These are phyloP conservation scores for Eilema griseolum DNA, from an alignment of 2,888 invertebrate genomes.

Conservation along the genomic window DNA sequence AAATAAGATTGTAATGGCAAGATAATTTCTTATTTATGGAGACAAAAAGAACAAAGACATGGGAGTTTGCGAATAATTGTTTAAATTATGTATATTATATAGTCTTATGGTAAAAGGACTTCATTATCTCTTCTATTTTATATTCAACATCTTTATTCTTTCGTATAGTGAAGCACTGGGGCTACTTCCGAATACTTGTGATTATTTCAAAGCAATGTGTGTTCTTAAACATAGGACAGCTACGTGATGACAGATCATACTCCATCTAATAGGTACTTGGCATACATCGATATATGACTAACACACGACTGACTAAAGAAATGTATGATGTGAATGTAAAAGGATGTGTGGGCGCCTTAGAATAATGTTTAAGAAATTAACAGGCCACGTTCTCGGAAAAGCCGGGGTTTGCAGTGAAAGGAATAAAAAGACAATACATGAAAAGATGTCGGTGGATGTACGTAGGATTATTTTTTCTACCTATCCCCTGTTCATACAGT, in stretches of 20 bases:
- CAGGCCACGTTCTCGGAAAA: neutral
- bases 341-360: slow-evolving; percentile 2
- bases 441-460: neutral
- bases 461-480: neutral
- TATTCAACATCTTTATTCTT: neutral
- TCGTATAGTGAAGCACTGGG: neutral
- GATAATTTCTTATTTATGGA: slow-evolving; percentile 53
- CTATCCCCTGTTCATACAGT: neutral
- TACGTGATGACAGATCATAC: neutral
- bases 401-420: slow-evolving; percentile 1
- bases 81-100: slow-evolving; percentile 6
- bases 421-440: neutral
- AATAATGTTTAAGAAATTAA: slow-evolving; percentile 2
- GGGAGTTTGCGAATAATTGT: slow-evolving; percentile 34
- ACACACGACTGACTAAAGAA: neutral
- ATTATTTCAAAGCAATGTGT: too few relatives aligned
- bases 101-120: neutral
- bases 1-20: slow-evolving; percentile 50
- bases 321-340: slow-evolving; percentile 3
- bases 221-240: neutral
- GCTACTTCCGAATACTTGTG: neutral
- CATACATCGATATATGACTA: neutral
- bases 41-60: slow-evolving; percentile 45
- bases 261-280: neutral
- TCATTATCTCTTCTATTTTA: neutral